Conservation (phyloP, 2,888 invertebrate genomes). For the Lamellibrachia satsuma region DNA sequence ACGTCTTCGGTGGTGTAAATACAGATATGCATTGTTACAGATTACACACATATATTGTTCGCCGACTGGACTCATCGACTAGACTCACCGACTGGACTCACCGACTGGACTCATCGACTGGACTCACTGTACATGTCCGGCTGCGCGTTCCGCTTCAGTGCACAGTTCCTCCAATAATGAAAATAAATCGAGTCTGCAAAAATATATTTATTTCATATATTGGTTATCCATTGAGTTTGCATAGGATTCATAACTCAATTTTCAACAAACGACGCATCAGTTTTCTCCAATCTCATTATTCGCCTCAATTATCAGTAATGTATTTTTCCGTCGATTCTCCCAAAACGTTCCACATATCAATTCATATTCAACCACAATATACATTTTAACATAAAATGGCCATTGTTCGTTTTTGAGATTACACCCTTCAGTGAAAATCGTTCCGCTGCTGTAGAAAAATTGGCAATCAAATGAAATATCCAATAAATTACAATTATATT, state of each 20-base stretch:
- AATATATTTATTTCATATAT: neutral
- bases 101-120: too few relatives aligned
- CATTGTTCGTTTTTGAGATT: neutral
- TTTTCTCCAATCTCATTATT: neutral
- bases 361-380: neutral
- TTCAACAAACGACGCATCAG: neutral
- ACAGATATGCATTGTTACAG: neutral
- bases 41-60: neutral
- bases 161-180: neutral
- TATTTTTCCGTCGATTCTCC: neutral
- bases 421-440: neutral
- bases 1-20: neutral
- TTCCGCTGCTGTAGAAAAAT: neutral
- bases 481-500: neutral
- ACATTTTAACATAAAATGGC: neutral
- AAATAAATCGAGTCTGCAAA: neutral
- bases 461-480: neutral
- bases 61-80: too few relatives aligned
- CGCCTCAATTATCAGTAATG: neutral
- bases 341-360: neutral
- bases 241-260: neutral
- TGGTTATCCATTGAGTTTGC: neutral
- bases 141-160: neutral
- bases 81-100: too few relatives aligned
- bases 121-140: neutral